Evolutionary conservation across 1,140 invertebrate genomes (phyloP).

Genomic region (Drosophila hydei): DNA sequence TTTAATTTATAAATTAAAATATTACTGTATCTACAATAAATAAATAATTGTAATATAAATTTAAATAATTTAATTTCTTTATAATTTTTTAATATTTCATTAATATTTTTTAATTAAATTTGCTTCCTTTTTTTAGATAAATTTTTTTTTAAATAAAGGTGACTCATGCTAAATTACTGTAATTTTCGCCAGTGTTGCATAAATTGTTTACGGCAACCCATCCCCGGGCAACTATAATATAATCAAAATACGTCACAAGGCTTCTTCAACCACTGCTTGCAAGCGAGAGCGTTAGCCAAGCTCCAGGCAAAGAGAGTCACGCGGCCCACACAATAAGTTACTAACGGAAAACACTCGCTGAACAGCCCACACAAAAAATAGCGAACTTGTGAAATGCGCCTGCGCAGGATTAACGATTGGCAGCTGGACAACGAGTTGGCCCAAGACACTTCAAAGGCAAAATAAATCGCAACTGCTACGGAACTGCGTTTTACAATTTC

Average conservation of each 20-base stretch:
- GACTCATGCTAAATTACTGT: slow-evolving; percentile 10
- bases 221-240: slow-evolving; percentile 1
- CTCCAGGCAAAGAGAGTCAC: slow-evolving; percentile 9
- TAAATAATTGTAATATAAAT: no score
- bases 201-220: slow-evolving; percentile 2
- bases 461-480: slow-evolving; percentile 59
- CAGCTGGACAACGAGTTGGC: slow-evolving; percentile 36
- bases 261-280: slow-evolving; percentile 45
- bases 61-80: not conserved
- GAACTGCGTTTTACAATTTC: slow-evolving; percentile 56
- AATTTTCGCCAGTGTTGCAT: slow-evolving; percentile 29
- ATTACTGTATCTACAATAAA: no score
- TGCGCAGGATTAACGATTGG: slow-evolving; percentile 72
- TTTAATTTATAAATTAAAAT: not conserved
- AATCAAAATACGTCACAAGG: slow-evolving; percentile 53
- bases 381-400: slow-evolving; percentile 34
- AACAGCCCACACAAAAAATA: slow-evolving; percentile 50
- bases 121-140: no score
- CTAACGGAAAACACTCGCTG: not conserved
- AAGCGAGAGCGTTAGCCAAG: no score
- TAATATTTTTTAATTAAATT: no score
- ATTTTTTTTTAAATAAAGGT: not conserved
- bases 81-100: no score
- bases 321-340: slow-evolving; percentile 47
- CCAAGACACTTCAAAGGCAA: slow-evolving; percentile 57